Evolutionary conservation across 2,797 vertebrate genomes (phyloP).

Genomic region (Alfaro cultratus): DNA sequence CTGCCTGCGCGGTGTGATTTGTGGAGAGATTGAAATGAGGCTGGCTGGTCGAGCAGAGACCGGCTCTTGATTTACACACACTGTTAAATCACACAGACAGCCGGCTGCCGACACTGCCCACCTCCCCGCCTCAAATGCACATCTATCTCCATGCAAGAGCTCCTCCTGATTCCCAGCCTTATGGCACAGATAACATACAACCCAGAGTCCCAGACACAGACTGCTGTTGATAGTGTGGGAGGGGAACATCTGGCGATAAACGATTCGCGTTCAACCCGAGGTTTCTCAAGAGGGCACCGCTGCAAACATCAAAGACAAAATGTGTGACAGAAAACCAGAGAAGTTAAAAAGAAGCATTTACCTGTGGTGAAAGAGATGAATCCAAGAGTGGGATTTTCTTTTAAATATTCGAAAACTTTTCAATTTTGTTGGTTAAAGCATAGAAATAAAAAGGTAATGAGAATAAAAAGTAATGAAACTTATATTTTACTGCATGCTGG

Average conservation of each 20-base stretch:
- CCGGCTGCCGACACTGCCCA: slow-evolving; percentile 65
- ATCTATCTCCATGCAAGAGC: slow-evolving; percentile 64
- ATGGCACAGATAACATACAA: slow-evolving; percentile 53
- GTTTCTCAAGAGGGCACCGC: slow-evolving; percentile 36
- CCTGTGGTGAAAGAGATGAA: background rate
- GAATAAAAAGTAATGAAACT: background rate
- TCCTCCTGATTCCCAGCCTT: slow-evolving; percentile 55
- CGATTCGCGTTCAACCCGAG: slow-evolving; percentile 42
- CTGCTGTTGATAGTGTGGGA: slow-evolving; percentile 47
- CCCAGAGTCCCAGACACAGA: slow-evolving; percentile 31
- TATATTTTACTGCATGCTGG: background rate
- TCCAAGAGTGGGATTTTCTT: background rate
- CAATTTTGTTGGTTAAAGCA: too few species aligned
- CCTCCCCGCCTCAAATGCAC: slow-evolving; percentile 60
- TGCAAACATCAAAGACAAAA: slow-evolving; percentile 26
- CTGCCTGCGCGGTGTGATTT: slow-evolving; percentile 75
- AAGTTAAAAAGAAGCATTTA: slow-evolving; percentile 32
- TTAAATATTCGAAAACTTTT: too few species aligned
- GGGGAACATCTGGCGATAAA: slow-evolving; percentile 50
- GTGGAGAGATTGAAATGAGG: slow-evolving; percentile 79
- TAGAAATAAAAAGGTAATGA: too few species aligned
- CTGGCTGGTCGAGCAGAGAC: slow-evolving; percentile 69
- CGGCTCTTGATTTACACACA: slow-evolving; percentile 76
- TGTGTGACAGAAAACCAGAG: slow-evolving; percentile 34
- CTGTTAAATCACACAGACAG: slow-evolving; percentile 80